Conservation (phyloP, 2,888 invertebrate genomes). For the Cheilosia impressa region DNA sequence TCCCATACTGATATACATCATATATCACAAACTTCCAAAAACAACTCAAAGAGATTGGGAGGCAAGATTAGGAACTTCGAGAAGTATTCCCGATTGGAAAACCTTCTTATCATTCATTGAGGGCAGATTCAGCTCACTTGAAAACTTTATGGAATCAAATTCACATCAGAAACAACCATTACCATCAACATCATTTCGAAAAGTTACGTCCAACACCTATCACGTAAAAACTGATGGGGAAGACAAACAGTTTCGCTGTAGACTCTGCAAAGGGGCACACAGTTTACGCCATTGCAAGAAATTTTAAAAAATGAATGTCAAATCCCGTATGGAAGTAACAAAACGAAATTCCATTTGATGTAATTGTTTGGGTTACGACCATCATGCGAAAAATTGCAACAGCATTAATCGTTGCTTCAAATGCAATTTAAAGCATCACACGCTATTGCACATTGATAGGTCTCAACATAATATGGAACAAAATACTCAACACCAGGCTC, state of each 20-base stretch:
- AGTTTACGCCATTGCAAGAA: constrained; percentile 9
- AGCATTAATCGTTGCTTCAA: neutral
- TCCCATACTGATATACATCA: constrained; percentile 15
- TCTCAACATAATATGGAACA: neutral
- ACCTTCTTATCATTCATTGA: constrained; percentile 25
- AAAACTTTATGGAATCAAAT: constrained; percentile 8
- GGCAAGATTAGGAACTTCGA: constrained; percentile 22
- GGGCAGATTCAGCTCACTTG: constrained; percentile 10
- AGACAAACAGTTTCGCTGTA: neutral
- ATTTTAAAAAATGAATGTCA: neutral
- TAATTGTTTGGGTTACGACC: neutral
- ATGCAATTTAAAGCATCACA: neutral
- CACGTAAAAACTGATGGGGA: neutral
- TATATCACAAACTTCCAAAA: neutral
- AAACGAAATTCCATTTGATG: too few relatives aligned
- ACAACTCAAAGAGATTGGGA: constrained; percentile 19
- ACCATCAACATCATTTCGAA: neutral
- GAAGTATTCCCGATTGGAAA: constrained; percentile 38
- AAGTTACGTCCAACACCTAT: neutral
- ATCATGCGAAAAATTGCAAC: neutral
- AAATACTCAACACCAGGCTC: neutral
- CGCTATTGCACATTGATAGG: neutral
- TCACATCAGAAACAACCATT: neutral
- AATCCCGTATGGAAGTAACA: neutral
- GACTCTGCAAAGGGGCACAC: neutral